Conservation (phyloP, 2,113 vertebrate species). For the Etheostoma spectabile region DNA sequence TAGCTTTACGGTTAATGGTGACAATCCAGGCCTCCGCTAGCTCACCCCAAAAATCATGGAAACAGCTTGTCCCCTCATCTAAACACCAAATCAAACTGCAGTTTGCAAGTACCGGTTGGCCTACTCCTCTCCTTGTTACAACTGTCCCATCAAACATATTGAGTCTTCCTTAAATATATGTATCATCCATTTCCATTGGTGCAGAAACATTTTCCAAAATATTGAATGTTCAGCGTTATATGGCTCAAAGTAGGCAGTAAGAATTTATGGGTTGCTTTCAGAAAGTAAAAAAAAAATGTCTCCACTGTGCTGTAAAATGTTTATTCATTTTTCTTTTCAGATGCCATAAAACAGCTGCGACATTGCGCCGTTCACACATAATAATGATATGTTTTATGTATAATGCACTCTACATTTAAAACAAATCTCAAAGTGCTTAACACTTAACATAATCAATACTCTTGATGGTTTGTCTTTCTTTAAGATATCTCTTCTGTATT, state of each 20-base stretch:
- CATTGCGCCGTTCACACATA: too few species aligned
- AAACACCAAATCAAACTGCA: slow-evolving; percentile 9
- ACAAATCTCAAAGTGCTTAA: too few species aligned
- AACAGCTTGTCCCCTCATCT: not conserved
- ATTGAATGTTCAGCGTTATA: slow-evolving; percentile 4
- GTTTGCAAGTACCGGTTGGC: not conserved
- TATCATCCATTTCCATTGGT: not conserved
- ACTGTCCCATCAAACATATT: not conserved
- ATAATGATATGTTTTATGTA: too few species aligned
- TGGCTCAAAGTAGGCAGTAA: not conserved
- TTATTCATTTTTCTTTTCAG: not conserved
- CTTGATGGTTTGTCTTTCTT: not conserved
- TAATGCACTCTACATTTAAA: too few species aligned
- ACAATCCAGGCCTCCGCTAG: not conserved
- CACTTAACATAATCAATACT: not conserved
- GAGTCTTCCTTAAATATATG: not conserved
- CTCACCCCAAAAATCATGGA: not conserved
- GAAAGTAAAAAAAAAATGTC: not conserved
- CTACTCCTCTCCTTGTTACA: not conserved
- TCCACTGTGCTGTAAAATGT: not conserved
- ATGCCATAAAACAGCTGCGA: not conserved
- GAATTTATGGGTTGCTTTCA: not conserved
- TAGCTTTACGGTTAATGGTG: slow-evolving; percentile 26
- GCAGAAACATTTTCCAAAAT: not conserved
- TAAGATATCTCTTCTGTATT: not conserved